Conservation (phyloP, 2,888 invertebrate genomes). For the Hirtodrosophila histrioides region DNA sequence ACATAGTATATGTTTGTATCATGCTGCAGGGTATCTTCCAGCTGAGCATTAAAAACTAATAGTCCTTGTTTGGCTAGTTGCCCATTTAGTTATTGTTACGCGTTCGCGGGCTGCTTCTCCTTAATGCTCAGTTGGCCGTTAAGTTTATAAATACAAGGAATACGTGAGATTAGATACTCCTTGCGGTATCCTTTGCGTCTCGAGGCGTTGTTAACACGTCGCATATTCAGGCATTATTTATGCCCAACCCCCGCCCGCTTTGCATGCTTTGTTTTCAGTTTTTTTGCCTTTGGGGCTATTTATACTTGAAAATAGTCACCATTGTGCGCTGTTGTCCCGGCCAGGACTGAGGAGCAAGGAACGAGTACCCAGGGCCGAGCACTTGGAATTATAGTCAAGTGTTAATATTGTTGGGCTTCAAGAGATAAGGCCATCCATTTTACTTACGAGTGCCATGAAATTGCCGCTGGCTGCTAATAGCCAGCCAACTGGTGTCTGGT, state of each 20-base stretch:
- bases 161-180: constrained; percentile 28
- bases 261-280: constrained; percentile 53
- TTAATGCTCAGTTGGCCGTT: constrained; percentile 28
- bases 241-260: constrained; percentile 34
- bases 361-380: not conserved
- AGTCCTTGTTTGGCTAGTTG: constrained; percentile 22
- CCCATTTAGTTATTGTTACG: constrained; percentile 38
- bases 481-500: constrained; percentile 16
- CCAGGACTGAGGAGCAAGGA: not conserved
- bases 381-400: constrained; percentile 56
- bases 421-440: constrained; percentile 58
- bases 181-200: constrained; percentile 27
- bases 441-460: constrained; percentile 45
- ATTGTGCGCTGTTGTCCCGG: constrained; percentile 28
- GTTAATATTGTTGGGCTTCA: constrained; percentile 56
- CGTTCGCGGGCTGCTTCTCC: constrained; percentile 21
- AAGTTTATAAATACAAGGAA: constrained; percentile 49
- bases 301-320: constrained; percentile 58
- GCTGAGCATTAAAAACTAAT: not conserved
- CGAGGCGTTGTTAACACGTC: constrained; percentile 72
- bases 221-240: constrained; percentile 67
- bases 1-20: not conserved
- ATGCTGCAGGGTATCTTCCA: constrained; percentile 8
- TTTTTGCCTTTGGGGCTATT: constrained; percentile 51
- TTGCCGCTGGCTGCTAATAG: constrained; percentile 47